Evolutionary conservation across 2,797 vertebrate species (phyloP).

Genomic region (Choloepus didactylus): DNA sequence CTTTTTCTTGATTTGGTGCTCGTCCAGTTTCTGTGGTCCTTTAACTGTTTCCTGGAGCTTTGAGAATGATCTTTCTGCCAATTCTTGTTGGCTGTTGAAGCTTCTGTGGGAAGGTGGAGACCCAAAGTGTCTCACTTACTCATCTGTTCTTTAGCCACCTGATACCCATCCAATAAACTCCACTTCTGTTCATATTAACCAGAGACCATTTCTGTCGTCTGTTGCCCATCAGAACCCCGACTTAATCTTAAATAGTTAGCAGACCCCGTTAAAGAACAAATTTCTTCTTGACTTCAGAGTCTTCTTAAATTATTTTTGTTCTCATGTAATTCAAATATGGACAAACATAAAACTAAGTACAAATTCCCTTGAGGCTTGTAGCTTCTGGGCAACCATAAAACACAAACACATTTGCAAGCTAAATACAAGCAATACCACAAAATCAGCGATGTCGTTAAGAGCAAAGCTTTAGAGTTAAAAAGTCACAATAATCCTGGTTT

Average conservation of each 20-base stretch:
- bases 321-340: background rate
- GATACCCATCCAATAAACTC: background rate
- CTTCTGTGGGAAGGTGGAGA: too few relatives aligned
- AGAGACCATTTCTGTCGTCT: background rate
- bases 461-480: background rate
- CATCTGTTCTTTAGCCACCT: background rate
- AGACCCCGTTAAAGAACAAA: background rate
- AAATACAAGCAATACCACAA: background rate
- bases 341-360: constrained; percentile 3
- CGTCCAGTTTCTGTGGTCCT: too few relatives aligned
- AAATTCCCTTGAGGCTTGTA: background rate
- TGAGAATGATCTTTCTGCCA: too few relatives aligned
- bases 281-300: background rate
- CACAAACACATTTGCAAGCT: constrained; percentile 20
- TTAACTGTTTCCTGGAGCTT: too few relatives aligned
- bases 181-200: background rate
- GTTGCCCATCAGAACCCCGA: background rate
- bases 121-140: background rate
- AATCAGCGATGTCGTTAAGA: background rate
- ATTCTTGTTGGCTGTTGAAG: too few relatives aligned
- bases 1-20: too few relatives aligned
- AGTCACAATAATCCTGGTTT: background rate
- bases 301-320: background rate
- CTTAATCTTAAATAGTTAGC: background rate
- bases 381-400: constrained; percentile 30